phyloP scores from a whole-genome alignment of 2,113 vertebrate genomes.

The Gasterosteus aculeatus region DNA sequence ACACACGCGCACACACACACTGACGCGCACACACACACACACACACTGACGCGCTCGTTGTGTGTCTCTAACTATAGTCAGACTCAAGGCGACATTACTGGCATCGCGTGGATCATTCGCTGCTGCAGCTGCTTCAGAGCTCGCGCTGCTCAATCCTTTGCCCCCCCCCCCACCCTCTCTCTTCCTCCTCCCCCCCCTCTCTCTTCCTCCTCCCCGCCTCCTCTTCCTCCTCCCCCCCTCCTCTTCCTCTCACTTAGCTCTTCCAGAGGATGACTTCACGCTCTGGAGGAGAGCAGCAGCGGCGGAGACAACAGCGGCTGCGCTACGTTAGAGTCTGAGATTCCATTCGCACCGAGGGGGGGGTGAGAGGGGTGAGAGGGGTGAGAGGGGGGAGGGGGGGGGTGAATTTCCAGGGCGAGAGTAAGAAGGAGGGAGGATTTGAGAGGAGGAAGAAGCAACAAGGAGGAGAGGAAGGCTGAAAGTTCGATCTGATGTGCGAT shows the following conservation, averaged over 20 bases:
- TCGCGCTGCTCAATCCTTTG: slow-evolving; percentile 76
- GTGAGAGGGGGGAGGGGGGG: slow-evolving; percentile 14
- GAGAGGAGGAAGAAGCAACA: slow-evolving; percentile 32
- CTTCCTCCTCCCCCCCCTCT: slow-evolving; percentile 22
- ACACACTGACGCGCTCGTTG: slow-evolving; percentile 54
- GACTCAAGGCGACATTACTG: slow-evolving; percentile 89
- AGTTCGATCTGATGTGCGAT: slow-evolving; percentile 56
- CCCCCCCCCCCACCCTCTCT: slow-evolving; percentile 57
- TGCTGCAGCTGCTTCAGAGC: slow-evolving; percentile 91
- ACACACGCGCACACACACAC: slow-evolving; percentile 25
- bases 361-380: neutral
- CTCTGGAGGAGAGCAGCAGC: slow-evolving; percentile 66
- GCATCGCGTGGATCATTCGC: slow-evolving; percentile 89
- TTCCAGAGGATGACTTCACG: slow-evolving; percentile 77
- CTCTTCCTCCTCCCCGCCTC: slow-evolving; percentile 7
- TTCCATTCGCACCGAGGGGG: slow-evolving; percentile 38
- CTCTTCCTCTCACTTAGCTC: slow-evolving; percentile 52
- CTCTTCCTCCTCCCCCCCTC: slow-evolving; percentile 25
- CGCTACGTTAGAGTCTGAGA: slow-evolving; percentile 61
- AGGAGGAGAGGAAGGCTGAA: slow-evolving; percentile 62
- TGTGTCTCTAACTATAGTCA: slow-evolving; percentile 92
- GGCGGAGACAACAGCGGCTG: slow-evolving; percentile 42
- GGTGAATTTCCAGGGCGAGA: neutral
- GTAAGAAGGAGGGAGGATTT: neutral
- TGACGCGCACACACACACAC: slow-evolving; percentile 21